Conservation (phyloP, 2,113 vertebrate genomes). For the Xenopus borealis region DNA sequence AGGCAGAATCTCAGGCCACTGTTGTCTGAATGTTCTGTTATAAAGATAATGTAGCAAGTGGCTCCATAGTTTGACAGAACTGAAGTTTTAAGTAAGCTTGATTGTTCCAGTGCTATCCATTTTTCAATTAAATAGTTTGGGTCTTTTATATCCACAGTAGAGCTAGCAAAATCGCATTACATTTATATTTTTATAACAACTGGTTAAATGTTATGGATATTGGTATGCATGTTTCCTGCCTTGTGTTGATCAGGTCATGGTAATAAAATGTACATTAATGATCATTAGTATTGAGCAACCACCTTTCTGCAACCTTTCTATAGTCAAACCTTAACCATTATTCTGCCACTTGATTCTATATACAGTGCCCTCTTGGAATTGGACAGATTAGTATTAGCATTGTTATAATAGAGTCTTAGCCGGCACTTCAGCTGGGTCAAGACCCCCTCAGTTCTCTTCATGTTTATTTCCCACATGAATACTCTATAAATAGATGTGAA, state of each 20-base stretch:
- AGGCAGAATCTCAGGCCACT: too few relatives aligned
- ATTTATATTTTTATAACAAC: too few relatives aligned
- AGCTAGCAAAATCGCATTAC: too few relatives aligned
- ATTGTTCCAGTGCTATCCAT: too few relatives aligned
- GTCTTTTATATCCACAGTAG: too few relatives aligned
- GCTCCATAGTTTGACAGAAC: too few relatives aligned
- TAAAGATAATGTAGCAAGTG: too few relatives aligned
- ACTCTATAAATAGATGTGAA: conserved; percentile 39
- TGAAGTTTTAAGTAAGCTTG: too few relatives aligned
- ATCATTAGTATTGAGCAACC: not conserved
- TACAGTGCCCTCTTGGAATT: not conserved
- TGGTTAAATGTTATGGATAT: too few relatives aligned
- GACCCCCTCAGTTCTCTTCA: conserved; percentile 25
- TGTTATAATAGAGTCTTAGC: conserved; percentile 31
- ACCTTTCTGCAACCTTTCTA: not conserved
- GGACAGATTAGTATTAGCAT: conserved; percentile 28
- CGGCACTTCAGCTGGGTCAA: conserved; percentile 22
- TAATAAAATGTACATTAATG: not conserved
- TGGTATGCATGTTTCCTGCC: too few relatives aligned
- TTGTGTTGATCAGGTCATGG: not conserved
- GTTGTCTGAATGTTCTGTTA: too few relatives aligned
- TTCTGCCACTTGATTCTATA: not conserved
- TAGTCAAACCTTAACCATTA: not conserved
- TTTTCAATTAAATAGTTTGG: too few relatives aligned
- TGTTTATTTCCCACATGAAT: conserved; percentile 35